phyloP scores from a whole-genome alignment of 2,797 vertebrate genomes.

The Spea hammondii region DNA sequence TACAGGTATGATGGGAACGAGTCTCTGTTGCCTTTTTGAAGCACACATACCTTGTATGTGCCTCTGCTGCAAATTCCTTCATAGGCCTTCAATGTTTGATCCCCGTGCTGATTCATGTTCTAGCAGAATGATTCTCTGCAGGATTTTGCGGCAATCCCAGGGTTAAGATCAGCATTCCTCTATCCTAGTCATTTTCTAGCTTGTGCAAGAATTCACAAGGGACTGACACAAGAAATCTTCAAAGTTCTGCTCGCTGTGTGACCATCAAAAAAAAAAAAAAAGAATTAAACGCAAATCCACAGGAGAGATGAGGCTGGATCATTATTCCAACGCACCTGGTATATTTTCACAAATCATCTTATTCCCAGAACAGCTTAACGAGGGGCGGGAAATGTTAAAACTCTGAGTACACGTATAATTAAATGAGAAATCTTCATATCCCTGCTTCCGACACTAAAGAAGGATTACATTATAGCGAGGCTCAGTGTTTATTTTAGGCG shows the following conservation, averaged over 20 bases:
- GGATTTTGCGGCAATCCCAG: not conserved
- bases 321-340: constrained; percentile 47
- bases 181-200: constrained; percentile 1
- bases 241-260: constrained; percentile 28
- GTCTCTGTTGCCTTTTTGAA: no score
- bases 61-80: not conserved
- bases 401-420: constrained; percentile 34
- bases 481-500: constrained; percentile 2
- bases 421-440: constrained; percentile 35
- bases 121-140: not conserved
- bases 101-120: not conserved
- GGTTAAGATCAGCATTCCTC: constrained; percentile 14
- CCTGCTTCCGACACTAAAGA: constrained; percentile 13
- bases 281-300: constrained; percentile 19
- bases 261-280: constrained; percentile 25
- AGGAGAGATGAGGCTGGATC: constrained; percentile 33
- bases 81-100: not conserved
- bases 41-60: no score
- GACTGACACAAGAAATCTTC: constrained; percentile 16
- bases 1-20: no score
- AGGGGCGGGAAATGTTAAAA: constrained; percentile 47
- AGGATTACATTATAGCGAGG: constrained; percentile 16
- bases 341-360: constrained; percentile 35
- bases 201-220: constrained; percentile 25
- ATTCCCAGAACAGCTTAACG: constrained; percentile 44